Evolutionary conservation across 2,113 vertebrate species (phyloP), one percentile per base, ranked within the genome.

Genomic region (Zapornia atra): DNA sequence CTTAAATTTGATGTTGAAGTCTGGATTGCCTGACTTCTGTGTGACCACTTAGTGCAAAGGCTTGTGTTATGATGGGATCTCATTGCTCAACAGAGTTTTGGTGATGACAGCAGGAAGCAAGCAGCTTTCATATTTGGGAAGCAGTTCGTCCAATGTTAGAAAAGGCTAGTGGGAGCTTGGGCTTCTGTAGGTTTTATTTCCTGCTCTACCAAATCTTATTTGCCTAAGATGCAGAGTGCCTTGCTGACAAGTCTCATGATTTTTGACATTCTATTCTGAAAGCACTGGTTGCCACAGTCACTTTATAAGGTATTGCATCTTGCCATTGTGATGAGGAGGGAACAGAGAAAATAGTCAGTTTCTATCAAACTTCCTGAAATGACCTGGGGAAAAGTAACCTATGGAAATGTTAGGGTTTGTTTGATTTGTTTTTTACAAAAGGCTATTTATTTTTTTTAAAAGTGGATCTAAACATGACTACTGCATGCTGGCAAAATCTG

Each of bases 221-320:
- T 88, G 53, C 75, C 57, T 59, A 60, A 90, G 61, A 53, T 9
- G 21, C 5, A 28, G 61, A 68, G 34, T 68, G 10, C 26, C 20
- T 88, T 85, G 34, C 72, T 82, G 92, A 82, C 29, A 76, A 82
- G 70, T 59, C 20, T 90, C 7, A 4, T 14, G 29, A 16, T 44
- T 18, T 42, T 95, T 80, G 4, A 5, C 29, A 48, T 44, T 85
- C 86, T 86, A 22, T 92, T 73, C 42, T 69, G 69, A 66, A 84
- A 91, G 16, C 0, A 0, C 15, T 4, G 1, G 15, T 42, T 85
- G 50, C 59, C 36, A 51, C 25, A 38, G n/a, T 53, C 24, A 11
- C 54, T 76, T 88, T 44, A 64, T 19, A 72, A 28, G 12, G 4
- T 69, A 38, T 25, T 42, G 73, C 69, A 59, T 46, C n/a, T 86